Conservation (phyloP, 2,797 vertebrate species). For the Podarcis siculus region DNA sequence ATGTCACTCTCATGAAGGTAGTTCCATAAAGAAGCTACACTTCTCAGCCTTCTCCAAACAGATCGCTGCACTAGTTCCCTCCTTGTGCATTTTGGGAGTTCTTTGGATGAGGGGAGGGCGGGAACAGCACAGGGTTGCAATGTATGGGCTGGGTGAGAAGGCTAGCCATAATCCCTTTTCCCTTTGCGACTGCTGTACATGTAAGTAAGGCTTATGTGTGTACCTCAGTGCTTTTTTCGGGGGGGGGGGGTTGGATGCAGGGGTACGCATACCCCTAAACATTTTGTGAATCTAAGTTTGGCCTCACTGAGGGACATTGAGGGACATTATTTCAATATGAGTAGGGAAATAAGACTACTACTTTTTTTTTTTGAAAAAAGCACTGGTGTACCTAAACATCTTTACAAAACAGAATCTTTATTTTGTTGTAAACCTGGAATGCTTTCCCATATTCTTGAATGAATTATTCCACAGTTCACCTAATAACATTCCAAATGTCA, state of each 20-base stretch:
- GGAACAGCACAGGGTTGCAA: not conserved
- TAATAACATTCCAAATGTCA: not conserved
- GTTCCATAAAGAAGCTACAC: not conserved
- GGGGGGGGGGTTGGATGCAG: too few species aligned
- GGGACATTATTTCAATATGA: too few species aligned
- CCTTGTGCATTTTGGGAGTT: not conserved
- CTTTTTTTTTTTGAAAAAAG: too few species aligned
- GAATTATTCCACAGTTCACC: too few species aligned
- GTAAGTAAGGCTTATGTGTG: too few species aligned
- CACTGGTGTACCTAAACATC: not conserved
- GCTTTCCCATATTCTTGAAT: not conserved
- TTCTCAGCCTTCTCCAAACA: not conserved
- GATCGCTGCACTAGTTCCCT: not conserved
- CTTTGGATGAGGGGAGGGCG: not conserved
- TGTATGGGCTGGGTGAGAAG: not conserved
- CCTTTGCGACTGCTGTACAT: not conserved
- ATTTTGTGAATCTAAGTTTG: too few species aligned
- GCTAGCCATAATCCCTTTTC: not conserved
- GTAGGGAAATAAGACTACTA: too few species aligned
- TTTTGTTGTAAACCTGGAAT: not conserved
- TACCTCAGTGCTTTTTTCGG: too few species aligned
- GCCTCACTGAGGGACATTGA: too few species aligned
- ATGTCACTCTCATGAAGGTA: too few species aligned
- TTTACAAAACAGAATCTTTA: not conserved
- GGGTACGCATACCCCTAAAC: too few species aligned